These are phyloP conservation scores for Caenorhabditis sp. DNA, from an alignment of 2,888 invertebrate species.

Conservation along the genomic window DNA sequence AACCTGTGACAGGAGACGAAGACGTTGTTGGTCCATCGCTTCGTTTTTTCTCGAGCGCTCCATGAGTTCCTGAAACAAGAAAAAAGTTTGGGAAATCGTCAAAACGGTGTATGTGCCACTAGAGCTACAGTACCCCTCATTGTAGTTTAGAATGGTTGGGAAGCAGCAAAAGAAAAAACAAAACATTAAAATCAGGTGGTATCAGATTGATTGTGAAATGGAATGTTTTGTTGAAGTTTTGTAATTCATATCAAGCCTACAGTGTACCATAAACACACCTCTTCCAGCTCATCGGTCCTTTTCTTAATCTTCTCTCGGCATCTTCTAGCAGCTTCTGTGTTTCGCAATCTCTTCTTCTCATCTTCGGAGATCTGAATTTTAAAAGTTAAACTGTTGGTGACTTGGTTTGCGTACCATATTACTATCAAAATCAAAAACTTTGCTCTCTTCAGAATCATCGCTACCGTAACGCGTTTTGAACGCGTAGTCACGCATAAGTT, in stretches of 20 bases:
- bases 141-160: not conserved
- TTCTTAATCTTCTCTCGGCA: slow-evolving; percentile 58
- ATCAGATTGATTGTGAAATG: not conserved
- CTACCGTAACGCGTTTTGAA: not conserved
- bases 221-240: not conserved
- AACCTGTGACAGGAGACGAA: slow-evolving; percentile 50
- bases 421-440: slow-evolving; percentile 7
- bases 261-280: slow-evolving; percentile 26
- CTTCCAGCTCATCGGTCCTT: slow-evolving; percentile 45
- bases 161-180: not conserved
- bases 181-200: not conserved
- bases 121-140: not conserved
- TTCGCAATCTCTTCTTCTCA: slow-evolving; percentile 49
- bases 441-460: not conserved
- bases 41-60: slow-evolving; percentile 1
- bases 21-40: slow-evolving; percentile 35
- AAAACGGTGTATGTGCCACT: not conserved
- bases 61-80: slow-evolving; percentile 30
- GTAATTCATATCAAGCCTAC: not conserved
- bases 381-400: not conserved
- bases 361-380: slow-evolving; percentile 43
- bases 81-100: too few species aligned
- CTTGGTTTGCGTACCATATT: not conserved
- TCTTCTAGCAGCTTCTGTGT: slow-evolving; percentile 59
- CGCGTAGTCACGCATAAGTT: not conserved